Evolutionary conservation across 2,888 invertebrate species (phyloP).

Genomic region (Xanthorhoe designata): DNA sequence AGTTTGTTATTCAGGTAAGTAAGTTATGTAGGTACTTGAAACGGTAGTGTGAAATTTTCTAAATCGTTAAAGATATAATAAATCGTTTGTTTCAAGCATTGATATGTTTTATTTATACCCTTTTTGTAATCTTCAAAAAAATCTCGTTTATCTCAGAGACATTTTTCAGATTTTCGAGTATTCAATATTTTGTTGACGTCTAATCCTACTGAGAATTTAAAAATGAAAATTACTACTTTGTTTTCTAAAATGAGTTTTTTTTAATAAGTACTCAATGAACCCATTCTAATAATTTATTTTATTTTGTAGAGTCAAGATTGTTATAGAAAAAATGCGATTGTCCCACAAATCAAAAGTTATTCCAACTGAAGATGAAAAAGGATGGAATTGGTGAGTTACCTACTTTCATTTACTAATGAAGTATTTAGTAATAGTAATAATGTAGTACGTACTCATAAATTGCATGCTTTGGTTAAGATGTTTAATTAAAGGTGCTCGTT

Average conservation of each 20-base stretch:
- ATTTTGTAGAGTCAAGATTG: conserved; percentile 24
- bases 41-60: conserved; percentile 61
- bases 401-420: background rate
- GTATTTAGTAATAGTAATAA: background rate
- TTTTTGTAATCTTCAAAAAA: background rate
- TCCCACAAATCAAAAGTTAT: background rate
- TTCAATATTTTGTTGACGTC: background rate
- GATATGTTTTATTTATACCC: conserved; percentile 39
- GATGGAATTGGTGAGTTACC: background rate
- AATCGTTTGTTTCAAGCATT: conserved; percentile 71
- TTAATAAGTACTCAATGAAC: too few species aligned
- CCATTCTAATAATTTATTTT: conserved; percentile 6
- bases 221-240: too few species aligned
- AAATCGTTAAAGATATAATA: conserved; percentile 62
- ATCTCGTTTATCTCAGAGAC: background rate
- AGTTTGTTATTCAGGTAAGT: conserved; percentile 41
- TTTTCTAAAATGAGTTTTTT: background rate
- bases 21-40: conserved; percentile 46
- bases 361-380: background rate
- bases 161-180: background rate
- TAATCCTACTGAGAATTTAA: too few species aligned
- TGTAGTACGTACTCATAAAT: background rate
- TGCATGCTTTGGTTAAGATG: background rate
- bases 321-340: background rate
- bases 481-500: too few species aligned